Conservation (phyloP, 2,113 vertebrate species). For the Macroglossus sobrinus region DNA sequence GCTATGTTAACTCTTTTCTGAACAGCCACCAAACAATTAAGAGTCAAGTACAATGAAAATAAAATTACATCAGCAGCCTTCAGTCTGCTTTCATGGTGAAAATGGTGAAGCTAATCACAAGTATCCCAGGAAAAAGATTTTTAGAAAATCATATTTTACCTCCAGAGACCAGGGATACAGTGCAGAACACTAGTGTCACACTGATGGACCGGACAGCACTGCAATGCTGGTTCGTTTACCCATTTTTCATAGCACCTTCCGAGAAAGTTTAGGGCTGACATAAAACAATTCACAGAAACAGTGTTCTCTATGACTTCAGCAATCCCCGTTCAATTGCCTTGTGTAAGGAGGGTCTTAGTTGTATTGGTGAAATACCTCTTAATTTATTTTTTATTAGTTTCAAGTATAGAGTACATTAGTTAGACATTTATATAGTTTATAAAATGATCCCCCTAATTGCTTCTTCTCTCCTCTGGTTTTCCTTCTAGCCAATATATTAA, state of each 20-base stretch:
- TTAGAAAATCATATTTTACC: background rate
- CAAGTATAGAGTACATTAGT: too few species aligned
- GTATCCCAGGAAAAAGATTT: background rate
- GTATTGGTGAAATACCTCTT: background rate
- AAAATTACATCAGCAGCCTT: background rate
- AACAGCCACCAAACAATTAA: background rate
- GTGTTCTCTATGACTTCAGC: background rate
- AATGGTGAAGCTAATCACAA: background rate
- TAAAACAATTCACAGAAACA: background rate
- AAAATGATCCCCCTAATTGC: too few species aligned
- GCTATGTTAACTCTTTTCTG: background rate
- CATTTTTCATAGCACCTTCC: background rate
- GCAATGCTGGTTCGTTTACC: background rate
- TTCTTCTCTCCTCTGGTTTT: too few species aligned
- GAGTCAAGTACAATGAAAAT: background rate
- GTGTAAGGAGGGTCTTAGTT: background rate
- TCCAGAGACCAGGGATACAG: background rate
- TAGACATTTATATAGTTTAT: too few species aligned
- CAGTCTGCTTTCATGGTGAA: background rate
- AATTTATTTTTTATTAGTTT: background rate
- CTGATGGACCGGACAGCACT: background rate
- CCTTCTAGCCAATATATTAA: too few species aligned
- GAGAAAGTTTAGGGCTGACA: background rate
- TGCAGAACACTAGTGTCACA: background rate
- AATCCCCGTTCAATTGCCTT: too few species aligned